A percentile compares a stretch with the other conserved stretches of the same genome.
Conservation (phyloP, 2,113 vertebrate species). For the Mastomys natalensis region DNA sequence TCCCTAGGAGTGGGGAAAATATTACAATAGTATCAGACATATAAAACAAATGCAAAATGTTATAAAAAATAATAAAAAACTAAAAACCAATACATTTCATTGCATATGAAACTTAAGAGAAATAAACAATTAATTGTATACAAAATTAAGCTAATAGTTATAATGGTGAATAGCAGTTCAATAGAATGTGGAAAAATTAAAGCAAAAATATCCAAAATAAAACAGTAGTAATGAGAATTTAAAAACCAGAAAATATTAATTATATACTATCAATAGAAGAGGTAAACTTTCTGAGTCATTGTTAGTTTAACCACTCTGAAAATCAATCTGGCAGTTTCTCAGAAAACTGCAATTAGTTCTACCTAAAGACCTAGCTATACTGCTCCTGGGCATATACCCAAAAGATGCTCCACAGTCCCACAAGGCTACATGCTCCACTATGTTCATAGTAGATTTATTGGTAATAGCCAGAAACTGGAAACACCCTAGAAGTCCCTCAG, state of each 20-base stretch:
- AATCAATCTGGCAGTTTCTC: too few species aligned
- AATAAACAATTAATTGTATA: neutral
- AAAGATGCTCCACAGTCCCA: too few species aligned
- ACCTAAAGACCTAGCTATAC: too few species aligned
- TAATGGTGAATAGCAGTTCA: constrained; percentile 26
- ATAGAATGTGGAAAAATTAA: constrained; percentile 13
- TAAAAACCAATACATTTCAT: neutral
- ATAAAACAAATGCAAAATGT: neutral
- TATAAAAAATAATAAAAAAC: neutral
- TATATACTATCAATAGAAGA: neutral
- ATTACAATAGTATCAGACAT: neutral
- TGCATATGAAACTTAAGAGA: neutral
- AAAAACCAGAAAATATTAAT: constrained; percentile 26
- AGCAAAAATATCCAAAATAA: neutral
- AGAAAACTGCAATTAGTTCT: too few species aligned
- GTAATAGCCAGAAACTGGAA: too few species aligned
- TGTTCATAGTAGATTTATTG: too few species aligned
- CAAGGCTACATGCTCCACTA: too few species aligned
- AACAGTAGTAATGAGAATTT: neutral
- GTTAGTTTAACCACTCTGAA: neutral
- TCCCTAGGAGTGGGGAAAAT: neutral
- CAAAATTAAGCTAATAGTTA: constrained; percentile 33
- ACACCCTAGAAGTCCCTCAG: too few species aligned
- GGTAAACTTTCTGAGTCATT: neutral
- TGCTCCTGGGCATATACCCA: too few species aligned